Base-by-base conservation (phyloP, 2,797 vertebrate species). In the Manis javanica region DNA sequence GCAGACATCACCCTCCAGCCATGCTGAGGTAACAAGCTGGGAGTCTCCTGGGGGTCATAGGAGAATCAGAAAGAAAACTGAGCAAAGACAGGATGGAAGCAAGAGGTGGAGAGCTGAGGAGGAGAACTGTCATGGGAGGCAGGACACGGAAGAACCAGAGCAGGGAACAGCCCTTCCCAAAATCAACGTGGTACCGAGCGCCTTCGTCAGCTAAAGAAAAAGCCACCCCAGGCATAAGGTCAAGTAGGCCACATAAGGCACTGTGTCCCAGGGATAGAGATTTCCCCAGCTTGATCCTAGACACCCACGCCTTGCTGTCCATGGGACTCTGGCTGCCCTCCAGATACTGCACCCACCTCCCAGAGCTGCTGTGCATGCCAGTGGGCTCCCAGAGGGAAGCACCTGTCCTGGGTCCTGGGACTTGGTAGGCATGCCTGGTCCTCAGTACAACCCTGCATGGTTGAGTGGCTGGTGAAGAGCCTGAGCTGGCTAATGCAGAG, bases 151-250 rank as follows among this genome's bases (percentile, higher is more conserved):
- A 16, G 55, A 71, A 21, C 3, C 18, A n/a, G 42, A 87, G 29
- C 12, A 59, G n/a, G 31, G 24, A 79, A 24, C 66, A 86, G 7
- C 21, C 21, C 55, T 53, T 42, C 9, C 46, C 74, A 1, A 59
- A 74, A 23, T 13, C 72, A n/a, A 16, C 21, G 0, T 0, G 4
- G 16, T 3, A 2, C 46, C 5, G 4, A 37, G 4, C 6, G 23
- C n/a, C 24, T 69, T 69, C 39, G 26, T 51, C 61, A 83, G 23
- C 51, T 61, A 29, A 18, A 91, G 37, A 24, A 39, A 90, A 85
- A n/a, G 29, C 24, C 49, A 39, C 11, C 10, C 26, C 11, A 59
- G 34, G 9, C 39, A 1, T 29, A 59, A 46, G 39, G 55, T 77
- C 53, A 37, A 57, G 31, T 46, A 89, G 57, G 49, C 34, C 12